Percentiles rank a stretch among this genome's conserved stretches.
Conservation (phyloP, 1,140 invertebrate genomes). For the Ylistrum balloti region DNA sequence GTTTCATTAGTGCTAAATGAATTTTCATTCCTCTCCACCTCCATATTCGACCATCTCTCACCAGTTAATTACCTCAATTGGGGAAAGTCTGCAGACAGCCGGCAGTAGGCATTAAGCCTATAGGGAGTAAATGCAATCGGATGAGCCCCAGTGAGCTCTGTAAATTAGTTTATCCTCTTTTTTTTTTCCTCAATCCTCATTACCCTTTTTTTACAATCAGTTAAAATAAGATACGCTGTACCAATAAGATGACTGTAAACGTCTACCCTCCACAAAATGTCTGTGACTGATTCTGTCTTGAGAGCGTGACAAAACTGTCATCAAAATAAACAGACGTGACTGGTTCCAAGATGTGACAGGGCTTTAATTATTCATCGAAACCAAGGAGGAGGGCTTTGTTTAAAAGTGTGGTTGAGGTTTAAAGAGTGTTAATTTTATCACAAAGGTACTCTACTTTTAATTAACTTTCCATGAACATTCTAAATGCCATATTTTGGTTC, state of each 20-base stretch:
- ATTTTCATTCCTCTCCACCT: neutral
- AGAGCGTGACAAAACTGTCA: neutral
- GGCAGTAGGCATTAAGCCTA: neutral
- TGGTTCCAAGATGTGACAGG: neutral
- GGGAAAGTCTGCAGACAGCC: neutral
- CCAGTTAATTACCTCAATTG: neutral
- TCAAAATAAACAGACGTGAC: neutral
- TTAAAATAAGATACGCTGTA: neutral
- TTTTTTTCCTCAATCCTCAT: neutral
- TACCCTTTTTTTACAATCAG: neutral
- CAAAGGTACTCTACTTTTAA: neutral
- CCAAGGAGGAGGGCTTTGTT: neutral
- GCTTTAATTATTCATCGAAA: constrained; percentile 20
- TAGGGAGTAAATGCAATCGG: constrained; percentile 11
- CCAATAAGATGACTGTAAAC: neutral
- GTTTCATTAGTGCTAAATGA: neutral
- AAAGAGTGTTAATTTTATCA: neutral
- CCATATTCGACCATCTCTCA: constrained; percentile 23
- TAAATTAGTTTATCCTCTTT: constrained; percentile 10
- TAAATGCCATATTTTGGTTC: neutral
- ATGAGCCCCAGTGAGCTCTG: neutral
- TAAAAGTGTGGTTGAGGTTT: constrained; percentile 14
- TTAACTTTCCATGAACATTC: neutral
- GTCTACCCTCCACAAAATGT: neutral
- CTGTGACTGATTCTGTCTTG: neutral